Base-by-base conservation (phyloP, 2,113 vertebrate species). In the Lepus americanus region DNA sequence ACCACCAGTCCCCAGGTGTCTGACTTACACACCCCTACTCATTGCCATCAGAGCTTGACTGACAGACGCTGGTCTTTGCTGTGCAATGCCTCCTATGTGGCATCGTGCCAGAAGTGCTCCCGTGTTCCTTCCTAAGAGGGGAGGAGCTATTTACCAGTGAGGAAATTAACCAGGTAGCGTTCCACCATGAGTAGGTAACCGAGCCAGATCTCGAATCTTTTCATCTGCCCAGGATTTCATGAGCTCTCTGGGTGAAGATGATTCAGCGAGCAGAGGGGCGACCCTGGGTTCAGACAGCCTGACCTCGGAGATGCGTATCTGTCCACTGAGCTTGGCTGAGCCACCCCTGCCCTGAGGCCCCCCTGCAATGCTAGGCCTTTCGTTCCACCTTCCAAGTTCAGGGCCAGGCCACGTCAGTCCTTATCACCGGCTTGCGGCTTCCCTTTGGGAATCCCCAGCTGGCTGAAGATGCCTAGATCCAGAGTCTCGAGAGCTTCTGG, bases 1-100 rank as follows among this genome's bases (percentile, higher is more conserved):
- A 22, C 9, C 27, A 8, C 64, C 64, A 3, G 67, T 44, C 44
- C 16, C 19, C 14, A 4, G 8, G 2, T 0, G 7, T 69, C 29
- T 33, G 6, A 3, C 2, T 33, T 69, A 27, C 51, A 33, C 6
- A 67, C 31, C 4, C 31, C 14, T 27, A 10, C 53, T 81, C 19
- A 11, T 83, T 36, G 19, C 9, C 10, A 0, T 22, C 31, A 23
- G 27, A 51, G 29, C 27, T 17, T 13, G 31, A 36, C 36, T 9
- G 20, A 64, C 33, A 61, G n/a, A 17, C 3, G 22, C 33, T 0
- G 5, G 3, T 13, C 12, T 73, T 29, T 2, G 0, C 23, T 29
- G 7, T 44, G 44, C 7, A 8, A 44, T 44, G 44, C 44, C 44
- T 44, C 44, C 44, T 7, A 44, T 44, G 44, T 44, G 44, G 44